These are phyloP conservation scores for Blennius ocellaris DNA, from an alignment of 2,113 vertebrate species.

Conservation along the genomic window DNA sequence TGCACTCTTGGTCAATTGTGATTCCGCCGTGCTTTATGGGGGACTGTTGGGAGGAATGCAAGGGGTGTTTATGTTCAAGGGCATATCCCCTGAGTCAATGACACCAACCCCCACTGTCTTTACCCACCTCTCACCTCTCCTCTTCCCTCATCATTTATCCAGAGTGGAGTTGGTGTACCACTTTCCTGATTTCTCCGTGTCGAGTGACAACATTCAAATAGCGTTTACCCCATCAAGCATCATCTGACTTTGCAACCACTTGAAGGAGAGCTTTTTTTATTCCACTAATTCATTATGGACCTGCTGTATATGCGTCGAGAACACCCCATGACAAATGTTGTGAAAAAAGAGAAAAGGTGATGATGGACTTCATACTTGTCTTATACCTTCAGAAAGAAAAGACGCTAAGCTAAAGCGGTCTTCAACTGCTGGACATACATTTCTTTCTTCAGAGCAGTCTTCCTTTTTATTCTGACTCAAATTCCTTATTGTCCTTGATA, in stretches of 20 bases:
- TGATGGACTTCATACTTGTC: not conserved
- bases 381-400: not conserved
- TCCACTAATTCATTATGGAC: not conserved
- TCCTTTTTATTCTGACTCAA: too few species aligned
- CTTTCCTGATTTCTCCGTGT: not conserved
- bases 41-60: constrained; percentile 41
- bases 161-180: constrained; percentile 18
- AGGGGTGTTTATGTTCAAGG: constrained; percentile 58
- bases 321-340: not conserved
- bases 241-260: constrained; percentile 13
- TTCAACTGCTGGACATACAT: not conserved
- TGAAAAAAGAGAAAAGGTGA: not conserved
- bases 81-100: constrained; percentile 40
- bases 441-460: too few species aligned
- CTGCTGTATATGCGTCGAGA: not conserved
- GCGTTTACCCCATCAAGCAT: constrained; percentile 9
- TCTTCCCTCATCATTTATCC: constrained; percentile 28
- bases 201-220: constrained; percentile 13
- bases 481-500: too few species aligned
- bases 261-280: constrained; percentile 5
- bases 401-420: not conserved
- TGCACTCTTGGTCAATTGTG: constrained; percentile 47
- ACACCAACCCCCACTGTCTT: not conserved
- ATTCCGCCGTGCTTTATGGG: constrained; percentile 28
- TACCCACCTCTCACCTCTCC: not conserved